These are phyloP conservation scores for Amazonetta brasiliensis DNA, from an alignment of 2,797 vertebrate genomes.

Conservation along the genomic window DNA sequence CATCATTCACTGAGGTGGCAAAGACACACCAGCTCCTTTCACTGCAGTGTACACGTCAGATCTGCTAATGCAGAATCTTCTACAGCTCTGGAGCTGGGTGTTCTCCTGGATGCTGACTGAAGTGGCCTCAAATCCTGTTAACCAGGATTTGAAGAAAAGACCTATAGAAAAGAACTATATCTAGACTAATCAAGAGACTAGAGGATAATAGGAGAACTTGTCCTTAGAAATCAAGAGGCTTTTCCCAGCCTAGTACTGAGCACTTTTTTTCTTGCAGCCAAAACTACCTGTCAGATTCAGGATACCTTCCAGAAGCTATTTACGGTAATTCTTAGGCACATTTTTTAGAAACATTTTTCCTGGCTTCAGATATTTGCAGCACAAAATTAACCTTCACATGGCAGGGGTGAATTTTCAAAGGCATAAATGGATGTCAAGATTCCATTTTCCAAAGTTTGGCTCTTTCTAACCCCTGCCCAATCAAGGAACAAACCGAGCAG, in stretches of 20 bases:
- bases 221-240: slow-evolving; percentile 47
- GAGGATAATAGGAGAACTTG: neutral
- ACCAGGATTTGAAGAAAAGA: neutral
- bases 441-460: neutral
- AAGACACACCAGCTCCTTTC: neutral
- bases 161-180: neutral
- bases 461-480: neutral
- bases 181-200: neutral
- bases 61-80: neutral
- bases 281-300: neutral
- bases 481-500: neutral
- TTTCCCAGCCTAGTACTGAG: slow-evolving; percentile 50
- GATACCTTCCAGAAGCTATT: neutral
- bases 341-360: slow-evolving; percentile 16
- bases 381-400: neutral
- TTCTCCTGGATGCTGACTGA: neutral
- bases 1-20: neutral
- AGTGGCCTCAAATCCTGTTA: neutral
- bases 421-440: neutral
- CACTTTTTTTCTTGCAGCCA: slow-evolving; percentile 51
- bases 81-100: neutral
- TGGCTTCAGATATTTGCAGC: neutral
- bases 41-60: neutral
- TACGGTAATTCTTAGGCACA: neutral
- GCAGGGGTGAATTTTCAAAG: neutral